Base-by-base conservation (phyloP, 1,140 invertebrate genomes). In the Conus ventricosus region DNA sequence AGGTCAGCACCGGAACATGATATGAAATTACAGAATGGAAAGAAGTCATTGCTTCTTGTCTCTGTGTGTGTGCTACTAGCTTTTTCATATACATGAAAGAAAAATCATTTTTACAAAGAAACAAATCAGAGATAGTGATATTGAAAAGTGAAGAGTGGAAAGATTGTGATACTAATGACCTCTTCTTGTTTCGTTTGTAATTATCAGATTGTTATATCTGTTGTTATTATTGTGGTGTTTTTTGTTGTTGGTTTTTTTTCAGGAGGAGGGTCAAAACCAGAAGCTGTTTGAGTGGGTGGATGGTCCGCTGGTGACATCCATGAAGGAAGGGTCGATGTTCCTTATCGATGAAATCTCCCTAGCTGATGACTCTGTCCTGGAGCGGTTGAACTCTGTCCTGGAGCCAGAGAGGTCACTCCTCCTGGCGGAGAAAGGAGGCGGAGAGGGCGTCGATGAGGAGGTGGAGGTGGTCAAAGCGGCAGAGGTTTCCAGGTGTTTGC, bases 281-380 rank as follows among this genome's bases (percentile, higher is more conserved):
- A 96, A 96, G 95, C 95, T 99, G 4, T 99, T 99, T 95, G 98
- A 99, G 95, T 99, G 99, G 99, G 96, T 98, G 1, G 98, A 99
- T 95, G 99, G 99, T 23, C 98, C 99, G 8, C 96, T 99, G 25
- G 97, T 99, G 83, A 95, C 97, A 86, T 97, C 99, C 0, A 99
- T 99, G 99, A 96, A 96, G 91, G 95, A 96, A 25, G 99, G 99
- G 0, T 96, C 96, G 84, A 96, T 98, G 89, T 99, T 99, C 93
- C 96, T 99, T 54, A 97, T 99, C 0, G 99, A 99, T 96, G 99
- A 99, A 97, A 99, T 99, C 91, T 99, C 99, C 5, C 95, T 99
- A 71, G 99, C 99, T 0, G 99, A 99, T 95, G 99, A 99, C 93
- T 99, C 99, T 91, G 99, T 99, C 11, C 95, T 99, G 78, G 99